phyloP scores from a whole-genome alignment of 1,140 invertebrate species.

The Wiebesia pumilae region DNA sequence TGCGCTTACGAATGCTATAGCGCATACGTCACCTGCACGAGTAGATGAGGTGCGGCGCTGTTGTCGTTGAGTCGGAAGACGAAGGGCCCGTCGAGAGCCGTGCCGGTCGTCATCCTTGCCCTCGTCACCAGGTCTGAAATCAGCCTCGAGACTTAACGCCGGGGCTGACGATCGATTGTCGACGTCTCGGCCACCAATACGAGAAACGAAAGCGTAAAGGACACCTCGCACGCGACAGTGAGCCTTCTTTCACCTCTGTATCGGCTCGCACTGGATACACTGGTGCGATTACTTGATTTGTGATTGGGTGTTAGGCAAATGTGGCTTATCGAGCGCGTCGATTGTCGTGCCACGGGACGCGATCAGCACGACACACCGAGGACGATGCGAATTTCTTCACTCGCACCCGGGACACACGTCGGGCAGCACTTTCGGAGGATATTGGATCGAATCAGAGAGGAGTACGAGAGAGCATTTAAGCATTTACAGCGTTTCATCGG shows the following conservation, averaged over 20 bases:
- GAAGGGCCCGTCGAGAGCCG: constrained; percentile 78
- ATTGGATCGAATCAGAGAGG: too few relatives aligned
- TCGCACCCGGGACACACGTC: too few relatives aligned
- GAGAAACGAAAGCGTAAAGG: neutral
- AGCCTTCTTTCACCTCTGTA: too few relatives aligned
- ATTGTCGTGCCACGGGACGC: too few relatives aligned
- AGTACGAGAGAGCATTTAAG: neutral
- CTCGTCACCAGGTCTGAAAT: neutral
- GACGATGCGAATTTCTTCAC: too few relatives aligned
- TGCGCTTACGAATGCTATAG: too few relatives aligned
- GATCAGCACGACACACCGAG: too few relatives aligned
- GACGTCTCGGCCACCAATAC: neutral
- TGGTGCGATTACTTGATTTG: constrained; percentile 26
- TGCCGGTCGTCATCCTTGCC: neutral
- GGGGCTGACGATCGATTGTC: neutral
- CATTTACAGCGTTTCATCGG: neutral
- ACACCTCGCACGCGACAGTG: neutral
- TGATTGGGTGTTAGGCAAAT: constrained; percentile 27
- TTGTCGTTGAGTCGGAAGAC: constrained; percentile 85
- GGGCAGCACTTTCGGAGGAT: too few relatives aligned
- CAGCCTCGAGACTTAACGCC: neutral
- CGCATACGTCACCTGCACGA: constrained; percentile 77
- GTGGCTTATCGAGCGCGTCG: neutral
- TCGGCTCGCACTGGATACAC: neutral
- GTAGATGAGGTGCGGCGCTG: constrained; percentile 83